Base-by-base conservation (phyloP, 1,140 invertebrate species). In the Euura saliciscinereae region DNA sequence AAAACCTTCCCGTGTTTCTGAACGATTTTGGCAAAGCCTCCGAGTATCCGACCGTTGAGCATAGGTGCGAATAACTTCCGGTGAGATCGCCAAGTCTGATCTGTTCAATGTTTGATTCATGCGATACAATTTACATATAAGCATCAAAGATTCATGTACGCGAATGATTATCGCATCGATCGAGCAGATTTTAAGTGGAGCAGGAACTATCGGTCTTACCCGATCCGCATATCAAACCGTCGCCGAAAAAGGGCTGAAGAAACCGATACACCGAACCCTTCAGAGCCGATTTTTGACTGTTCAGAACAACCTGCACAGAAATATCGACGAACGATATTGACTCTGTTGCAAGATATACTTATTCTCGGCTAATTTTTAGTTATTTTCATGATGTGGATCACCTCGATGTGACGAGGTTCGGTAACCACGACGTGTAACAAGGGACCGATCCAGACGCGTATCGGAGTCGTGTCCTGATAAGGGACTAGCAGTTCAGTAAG, bases 401-500 rank as follows among this genome's bases (percentile, higher is more conserved):
- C 88, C 82, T 87, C 86, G 28, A 88, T 72, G 71, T 89, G 86
- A 45, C 82, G 82, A 6, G 87, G 88, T 59, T 88, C 83, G 28
- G 75, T 85, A 0, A 88, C 71, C 4, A 84, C 68, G 4, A 88
- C 76, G 45, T 85, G 84, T 2, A 89, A 76, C 44, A 86, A 83
- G 7, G 86, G 81, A 6, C 86, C 88, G 5, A 89, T 71, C 88
- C 88, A 89, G n/a, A n/a, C n/a, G n/a, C n/a, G n/a, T n/a, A n/a
- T n/a, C n/a, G n/a, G n/a, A n/a, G n/a, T n/a, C n/a, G n/a, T n/a
- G n/a, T n/a, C n/a, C n/a, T n/a, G n/a, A n/a, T n/a, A n/a, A n/a
- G n/a, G n/a, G n/a, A n/a, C n/a, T n/a, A n/a, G n/a, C n/a, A n/a
- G n/a, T n/a, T n/a, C n/a, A n/a, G n/a, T n/a, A n/a, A n/a, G n/a